Evolutionary conservation across 2,113 vertebrate genomes (phyloP), one percentile per base, ranked within the genome.

Genomic region (Nerophis ophidion): DNA sequence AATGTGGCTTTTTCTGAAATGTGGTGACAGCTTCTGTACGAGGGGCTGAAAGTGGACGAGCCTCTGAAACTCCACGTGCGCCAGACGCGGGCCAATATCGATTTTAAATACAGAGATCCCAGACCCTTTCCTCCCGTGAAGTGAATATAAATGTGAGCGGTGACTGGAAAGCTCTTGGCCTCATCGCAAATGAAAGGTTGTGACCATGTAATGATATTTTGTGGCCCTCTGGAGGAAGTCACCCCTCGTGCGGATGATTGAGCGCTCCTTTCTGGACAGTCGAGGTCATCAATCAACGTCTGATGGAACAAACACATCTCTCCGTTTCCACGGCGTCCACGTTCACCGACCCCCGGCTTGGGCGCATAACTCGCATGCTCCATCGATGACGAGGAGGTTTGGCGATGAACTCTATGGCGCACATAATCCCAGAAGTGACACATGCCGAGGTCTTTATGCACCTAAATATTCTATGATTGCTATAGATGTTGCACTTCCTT

Each of bases 251-350:
- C 61, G 50, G 64, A 83, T 78, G 79, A 85, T 84, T 84, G 79
- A 71, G 63, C 66, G 57, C 74, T 83, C 70, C 60, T 84, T 84
- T 26, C 80, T 80, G 55, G 76, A 64, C 68, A 63, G 63, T 63
- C 57, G 51, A 74, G 75, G 59, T 70, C 77, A 70, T 88, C 85
- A 87, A 86, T 87, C 84, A 76, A 65, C 6, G 11, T 80, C 79
- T 79, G 75, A 87, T 87, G 80, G 81, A 87, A 85, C 84, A 86
- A 87, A 85, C 83, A 81, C 74, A 74, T 79, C 65, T 80, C 65
- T 52, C 52, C 57, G 68, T 65, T 65, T 59, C 57, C 48, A 49
- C 48, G 54, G 49, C 49, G 19, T 60, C 46, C 3, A 68, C 65
- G 63, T 61, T 67, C 66, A n/a, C 63, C 54, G 16, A 11, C 7